phyloP scores from a whole-genome alignment of 2,888 invertebrate species.

The Tiphia femorata region DNA sequence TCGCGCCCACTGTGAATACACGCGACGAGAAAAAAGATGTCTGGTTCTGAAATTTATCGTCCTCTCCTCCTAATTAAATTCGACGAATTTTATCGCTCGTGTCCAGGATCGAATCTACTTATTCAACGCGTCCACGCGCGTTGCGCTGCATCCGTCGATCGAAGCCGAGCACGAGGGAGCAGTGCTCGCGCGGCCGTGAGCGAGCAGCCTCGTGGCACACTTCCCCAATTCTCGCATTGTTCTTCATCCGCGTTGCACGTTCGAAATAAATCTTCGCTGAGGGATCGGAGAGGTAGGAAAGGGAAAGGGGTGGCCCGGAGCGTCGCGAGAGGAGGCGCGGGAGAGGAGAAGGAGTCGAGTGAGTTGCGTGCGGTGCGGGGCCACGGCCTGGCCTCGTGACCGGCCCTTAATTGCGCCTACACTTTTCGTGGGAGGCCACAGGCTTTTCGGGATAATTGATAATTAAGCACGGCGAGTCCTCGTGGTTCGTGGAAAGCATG shows the following conservation, averaged over 20 bases:
- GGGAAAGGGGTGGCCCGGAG: neutral
- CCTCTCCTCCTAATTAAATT: no score
- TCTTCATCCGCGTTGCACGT: conserved; percentile 43
- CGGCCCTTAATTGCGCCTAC: conserved; percentile 32
- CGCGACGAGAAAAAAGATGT: no score
- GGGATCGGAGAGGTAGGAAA: neutral
- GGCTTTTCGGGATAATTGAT: conserved; percentile 38
- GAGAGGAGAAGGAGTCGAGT: conserved; percentile 4
- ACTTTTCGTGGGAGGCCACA: conserved; percentile 40
- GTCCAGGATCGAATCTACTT: no score
- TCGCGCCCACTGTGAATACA: no score
- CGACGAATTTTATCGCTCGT: no score
- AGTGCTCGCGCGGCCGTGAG: neutral
- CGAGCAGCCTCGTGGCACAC: conserved; percentile 50
- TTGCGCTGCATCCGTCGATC: conserved; percentile 10
- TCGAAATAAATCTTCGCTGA: conserved; percentile 39
- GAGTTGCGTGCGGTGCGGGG: conserved; percentile 1
- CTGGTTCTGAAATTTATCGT: no score
- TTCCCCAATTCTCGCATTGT: conserved; percentile 61
- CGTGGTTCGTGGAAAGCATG: conserved; percentile 8
- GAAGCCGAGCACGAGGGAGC: conserved; percentile 1
- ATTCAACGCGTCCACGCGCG: neutral
- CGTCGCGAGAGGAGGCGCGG: conserved; percentile 1
- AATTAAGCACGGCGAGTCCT: conserved; percentile 39
- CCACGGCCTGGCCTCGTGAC: conserved; percentile 26